Base-by-base conservation (phyloP, 2,797 vertebrate species). In the Halcyon badia region DNA sequence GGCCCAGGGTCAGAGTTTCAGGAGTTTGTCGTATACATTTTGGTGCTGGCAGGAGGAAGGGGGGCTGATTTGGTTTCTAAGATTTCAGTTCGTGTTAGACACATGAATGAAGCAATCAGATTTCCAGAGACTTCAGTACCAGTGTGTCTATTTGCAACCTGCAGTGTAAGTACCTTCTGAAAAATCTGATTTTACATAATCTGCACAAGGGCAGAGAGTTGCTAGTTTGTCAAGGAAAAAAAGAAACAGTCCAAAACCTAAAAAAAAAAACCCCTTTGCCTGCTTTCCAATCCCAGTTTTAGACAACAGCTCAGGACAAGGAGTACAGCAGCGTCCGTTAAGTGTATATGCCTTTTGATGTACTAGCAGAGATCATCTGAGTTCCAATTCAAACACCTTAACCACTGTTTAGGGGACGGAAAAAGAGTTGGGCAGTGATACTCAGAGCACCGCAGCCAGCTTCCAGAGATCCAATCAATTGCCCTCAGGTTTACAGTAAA, bases 391-490 rank as follows among this genome's bases (percentile, higher is more conserved):
- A 56, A 77, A 87, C 0, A 10, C 28, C 28, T 39, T 39, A 78
- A 83, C 33, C 14, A 2, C 79, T 28, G 31, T 73, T 94, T 71
- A 80, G 85, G 37, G 72, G 61, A 86, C 9, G 19, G 62, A 89
- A 19, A 54, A 22, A n/a, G 12, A 62, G 92, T 3, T 60, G 51
- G 84, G 56, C 0, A 3, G 44, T 35, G 28, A n/a, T 69, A 83
- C 4, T 3, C 19, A 24, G 61, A 84, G 58, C 46, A 31, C 11
- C 0, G 2, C n/a, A 56, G 77, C 14, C 62, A 79, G 66, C 85
- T 91, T 70, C 64, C 66, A 87, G 54, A 70, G 83, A 93, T 93
- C 83, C 81, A 90, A 90, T 87, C 33, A 2, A 93, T 65, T 56
- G 71, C 83, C 78, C 90, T 90, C 49, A 1, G 81, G 91, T 96